Base-by-base conservation (phyloP, 1,140 invertebrate genomes). In the Scaptomyza graminum region DNA sequence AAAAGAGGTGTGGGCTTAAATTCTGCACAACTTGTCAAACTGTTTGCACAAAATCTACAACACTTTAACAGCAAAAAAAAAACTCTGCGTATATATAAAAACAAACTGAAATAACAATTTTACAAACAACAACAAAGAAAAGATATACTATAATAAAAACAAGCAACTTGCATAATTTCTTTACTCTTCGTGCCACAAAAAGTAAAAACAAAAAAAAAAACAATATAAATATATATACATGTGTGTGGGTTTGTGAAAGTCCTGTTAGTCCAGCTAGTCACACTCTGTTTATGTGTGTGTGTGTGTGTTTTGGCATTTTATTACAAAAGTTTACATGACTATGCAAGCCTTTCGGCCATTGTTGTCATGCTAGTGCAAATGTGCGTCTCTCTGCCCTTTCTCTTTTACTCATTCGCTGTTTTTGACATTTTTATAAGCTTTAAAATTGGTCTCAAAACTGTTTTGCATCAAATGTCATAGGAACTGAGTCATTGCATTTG, bases 311-410 rank as follows among this genome's bases (percentile, higher is more conserved):
- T 78, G 82, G 77, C 74, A 85, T 85, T 85, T 85, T 85, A 87
- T 85, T 85, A 85, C 81, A 81, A 85, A 85, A 85, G 74, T 85
- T 85, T 85, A 78, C 81, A 85, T 72, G 81, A 71, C 82, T 77
- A 69, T 82, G 79, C 74, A 74, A 62, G 51, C 49, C 60, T 72
- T 63, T 56, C 43, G 68, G 66, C 31, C 67, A 52, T 56, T 78
- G 46, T 51, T 79, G 56, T 62, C 55, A 55, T 63, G 52, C 28
- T 46, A 25, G 9, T 39, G 28, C 28, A 39, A 37, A 9, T 52
- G 34, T 65, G 71, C 61, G 61, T 55, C 25, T 44, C n/a, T 44
- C 41, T 57, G 4, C n/a, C 43, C 41, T 57, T 12, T 57, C 41
- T 54, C 31, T 34, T 28, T 28, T 1, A 28, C 31, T 34, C 31